Evolutionary conservation across 2,888 invertebrate species (phyloP).

Genomic region (Acleris literana): DNA sequence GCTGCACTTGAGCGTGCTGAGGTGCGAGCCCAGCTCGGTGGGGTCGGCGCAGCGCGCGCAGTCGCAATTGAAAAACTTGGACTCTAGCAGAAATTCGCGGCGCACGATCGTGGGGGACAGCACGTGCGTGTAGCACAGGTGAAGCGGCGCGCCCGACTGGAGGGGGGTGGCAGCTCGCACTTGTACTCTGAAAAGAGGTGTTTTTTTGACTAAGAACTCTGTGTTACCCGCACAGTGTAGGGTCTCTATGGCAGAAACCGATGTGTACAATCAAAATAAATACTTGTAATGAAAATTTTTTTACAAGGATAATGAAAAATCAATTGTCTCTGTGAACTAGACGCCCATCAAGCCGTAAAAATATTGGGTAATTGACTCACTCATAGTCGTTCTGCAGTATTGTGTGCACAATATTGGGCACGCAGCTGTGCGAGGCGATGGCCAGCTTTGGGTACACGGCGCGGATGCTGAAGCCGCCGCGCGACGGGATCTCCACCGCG

Average conservation of each 20-base stretch:
- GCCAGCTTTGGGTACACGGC: slow-evolving; percentile 91
- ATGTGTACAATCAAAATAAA: no score
- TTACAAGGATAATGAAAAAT: no score
- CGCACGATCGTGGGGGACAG: slow-evolving; percentile 89
- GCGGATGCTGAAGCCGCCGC: slow-evolving; percentile 86
- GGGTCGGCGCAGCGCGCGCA: slow-evolving; percentile 91
- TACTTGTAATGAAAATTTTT: no score
- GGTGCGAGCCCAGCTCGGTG: slow-evolving; percentile 90
- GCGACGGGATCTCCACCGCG: slow-evolving; percentile 89
- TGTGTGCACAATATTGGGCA: slow-evolving; percentile 91
- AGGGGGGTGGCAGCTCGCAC: slow-evolving; percentile 88
- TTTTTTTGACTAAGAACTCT: neutral
- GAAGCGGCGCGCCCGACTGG: slow-evolving; percentile 85
- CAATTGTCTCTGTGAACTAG: no score
- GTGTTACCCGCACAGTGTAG: neutral
- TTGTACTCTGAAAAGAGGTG: slow-evolving; percentile 78
- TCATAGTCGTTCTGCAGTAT: slow-evolving; percentile 78
- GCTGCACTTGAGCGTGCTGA: slow-evolving; percentile 90
- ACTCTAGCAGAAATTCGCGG: slow-evolving; percentile 86
- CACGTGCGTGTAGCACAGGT: slow-evolving; percentile 90
- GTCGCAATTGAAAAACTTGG: slow-evolving; percentile 91
- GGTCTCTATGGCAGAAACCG: neutral
- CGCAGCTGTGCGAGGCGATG: slow-evolving; percentile 91
- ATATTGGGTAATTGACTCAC: slow-evolving; percentile 50
- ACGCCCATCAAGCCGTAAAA: no score